Evolutionary conservation across 2,888 invertebrate genomes (phyloP).

Genomic region (Xanthia icteritia): DNA sequence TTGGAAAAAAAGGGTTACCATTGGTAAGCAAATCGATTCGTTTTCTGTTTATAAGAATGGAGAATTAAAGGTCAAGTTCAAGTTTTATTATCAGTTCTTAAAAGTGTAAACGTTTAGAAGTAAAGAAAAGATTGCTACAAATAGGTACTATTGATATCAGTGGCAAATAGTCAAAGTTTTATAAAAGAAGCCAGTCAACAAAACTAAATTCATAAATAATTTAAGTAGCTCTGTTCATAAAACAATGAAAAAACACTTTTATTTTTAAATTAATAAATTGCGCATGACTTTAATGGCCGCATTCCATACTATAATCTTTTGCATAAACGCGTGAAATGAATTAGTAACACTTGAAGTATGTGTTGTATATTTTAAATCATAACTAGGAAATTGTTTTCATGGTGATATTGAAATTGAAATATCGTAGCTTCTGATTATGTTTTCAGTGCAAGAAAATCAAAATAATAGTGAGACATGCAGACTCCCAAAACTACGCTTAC

Average conservation of each 20-base stretch:
- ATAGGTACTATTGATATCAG: neutral
- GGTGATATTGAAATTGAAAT: slow-evolving; percentile 18
- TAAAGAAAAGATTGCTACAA: neutral
- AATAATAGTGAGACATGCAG: neutral
- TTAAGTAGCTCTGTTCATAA: too few relatives aligned
- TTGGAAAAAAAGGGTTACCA: too few relatives aligned
- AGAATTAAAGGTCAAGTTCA: neutral
- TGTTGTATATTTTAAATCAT: slow-evolving; percentile 39
- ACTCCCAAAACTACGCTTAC: neutral
- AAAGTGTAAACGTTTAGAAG: neutral
- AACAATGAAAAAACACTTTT: neutral
- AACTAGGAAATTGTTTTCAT: slow-evolving; percentile 45
- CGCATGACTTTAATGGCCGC: slow-evolving; percentile 10
- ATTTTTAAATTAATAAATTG: slow-evolving; percentile 12
- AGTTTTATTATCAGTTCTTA: neutral
- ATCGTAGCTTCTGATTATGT: neutral
- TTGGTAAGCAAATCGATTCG: too few relatives aligned
- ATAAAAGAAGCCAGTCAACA: neutral
- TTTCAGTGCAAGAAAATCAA: neutral
- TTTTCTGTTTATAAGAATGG: too few relatives aligned
- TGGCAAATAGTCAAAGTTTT: neutral
- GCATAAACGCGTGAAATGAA: slow-evolving; percentile 42
- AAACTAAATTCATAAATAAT: too few relatives aligned
- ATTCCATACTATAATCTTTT: slow-evolving; percentile 16
- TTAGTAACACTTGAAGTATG: slow-evolving; percentile 28